Base-by-base conservation (phyloP, 23 tunicate species). In the Phallusia fumigata region DNA sequence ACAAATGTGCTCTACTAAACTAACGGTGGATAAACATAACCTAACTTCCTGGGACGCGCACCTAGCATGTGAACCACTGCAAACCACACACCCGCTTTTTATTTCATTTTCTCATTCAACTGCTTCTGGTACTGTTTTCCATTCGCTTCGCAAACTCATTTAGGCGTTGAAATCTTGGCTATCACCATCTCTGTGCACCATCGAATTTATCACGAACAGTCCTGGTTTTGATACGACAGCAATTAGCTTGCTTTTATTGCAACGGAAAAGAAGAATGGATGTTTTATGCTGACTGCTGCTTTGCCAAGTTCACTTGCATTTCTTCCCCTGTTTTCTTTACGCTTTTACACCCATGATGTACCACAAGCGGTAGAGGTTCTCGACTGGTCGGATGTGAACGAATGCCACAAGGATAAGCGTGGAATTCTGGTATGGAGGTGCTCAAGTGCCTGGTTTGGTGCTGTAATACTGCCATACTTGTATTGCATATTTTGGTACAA, bases 401-500 rank as follows among this genome's bases (percentile, higher is more conserved):
- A 58, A 21, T 21, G 69, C 28, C 15, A 58, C 69, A 58, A 58
- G 69, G 69, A 58, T 58, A 58, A 58, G 69, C 69, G 26, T 58
- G 69, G 69, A 58, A 58, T 58, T 58, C 28, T 58, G 69, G 69
- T 58, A 58, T 58, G 69, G 69, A 58, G 69, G 69, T 58, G 69
- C 69, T 58, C 69, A 58, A 58, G 69, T 58, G 69, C 69, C 69
- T 58, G 28, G 28, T 6, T 24, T 58, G 69, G 69, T 58, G 69
- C 69, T 58, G 69, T 24, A 58, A 21, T 58, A 58, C 69, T 58
- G 69, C 69, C 69, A 58, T 58, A 58, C 69, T 58, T 58, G 69
- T 58, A 58, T 58, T 58, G 69, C 69, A 58, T 58, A 58, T 58
- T 58, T 58, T 58, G 69, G 69, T 21, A 58, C 69, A 58, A 58